phyloP scores from a whole-genome alignment of 2,113 vertebrate species.

The Pelvicachromis taeniatus region DNA sequence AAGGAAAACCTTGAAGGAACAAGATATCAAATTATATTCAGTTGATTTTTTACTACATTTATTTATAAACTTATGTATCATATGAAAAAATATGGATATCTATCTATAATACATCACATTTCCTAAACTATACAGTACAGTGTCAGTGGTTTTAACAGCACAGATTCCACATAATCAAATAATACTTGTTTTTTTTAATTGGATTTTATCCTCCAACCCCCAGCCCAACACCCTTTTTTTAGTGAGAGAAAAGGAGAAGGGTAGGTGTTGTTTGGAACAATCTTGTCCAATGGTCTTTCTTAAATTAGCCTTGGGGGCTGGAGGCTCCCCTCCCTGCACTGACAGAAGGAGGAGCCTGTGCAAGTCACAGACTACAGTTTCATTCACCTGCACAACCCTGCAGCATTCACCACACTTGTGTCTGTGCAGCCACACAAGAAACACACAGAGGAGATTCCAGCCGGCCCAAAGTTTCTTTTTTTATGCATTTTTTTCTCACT shows the following conservation, averaged over 20 bases:
- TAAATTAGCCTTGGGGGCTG: slow-evolving; percentile 76
- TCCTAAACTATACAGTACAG: background rate
- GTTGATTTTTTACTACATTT: background rate
- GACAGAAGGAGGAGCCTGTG: slow-evolving; percentile 69
- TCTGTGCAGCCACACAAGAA: slow-evolving; percentile 52
- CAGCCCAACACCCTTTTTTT: background rate
- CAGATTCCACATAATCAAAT: background rate
- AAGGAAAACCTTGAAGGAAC: background rate
- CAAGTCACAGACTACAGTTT: slow-evolving; percentile 71
- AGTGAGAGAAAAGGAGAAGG: background rate
- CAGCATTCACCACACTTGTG: slow-evolving; percentile 68
- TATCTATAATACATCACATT: background rate
- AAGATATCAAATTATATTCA: background rate
- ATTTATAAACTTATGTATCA: background rate
- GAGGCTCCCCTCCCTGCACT: slow-evolving; percentile 53
- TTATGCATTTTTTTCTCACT: background rate
- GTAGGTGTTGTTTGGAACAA: slow-evolving; percentile 41
- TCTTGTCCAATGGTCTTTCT: slow-evolving; percentile 69
- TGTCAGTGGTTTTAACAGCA: background rate
- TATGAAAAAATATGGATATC: background rate
- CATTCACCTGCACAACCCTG: slow-evolving; percentile 77
- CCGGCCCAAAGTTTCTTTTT: background rate
- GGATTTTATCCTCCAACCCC: background rate
- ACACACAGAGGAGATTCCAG: slow-evolving; percentile 18
- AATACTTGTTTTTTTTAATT: background rate